Evolutionary conservation across 2,797 vertebrate species (phyloP), one percentile per base, ranked within the genome.

Genomic region (Enoplosus armatus): DNA sequence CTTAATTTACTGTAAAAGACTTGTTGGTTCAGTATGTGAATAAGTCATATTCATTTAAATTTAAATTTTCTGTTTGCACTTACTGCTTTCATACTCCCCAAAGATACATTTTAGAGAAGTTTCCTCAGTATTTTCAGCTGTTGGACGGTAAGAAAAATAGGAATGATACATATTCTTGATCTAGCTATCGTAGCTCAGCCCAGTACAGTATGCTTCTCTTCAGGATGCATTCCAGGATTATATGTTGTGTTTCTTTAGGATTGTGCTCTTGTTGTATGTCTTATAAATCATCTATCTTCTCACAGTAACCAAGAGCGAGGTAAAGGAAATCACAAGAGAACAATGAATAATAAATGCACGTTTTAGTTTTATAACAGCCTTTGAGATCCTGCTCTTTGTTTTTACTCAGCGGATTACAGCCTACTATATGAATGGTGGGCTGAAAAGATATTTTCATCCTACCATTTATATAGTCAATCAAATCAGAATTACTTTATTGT

Each of bases 281-380:
- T 80, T 29, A 39, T 58, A 20, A 56, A 80, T 75, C 2, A 48
- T 82, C 29, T 18, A 39, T 55, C 31, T 43, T 63, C 9, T 60
- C 39, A 41, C 22, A 53, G 14, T 16, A 31, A 68, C 18, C n/a
- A n/a, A 29, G 33, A 16, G 37, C 16, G 16, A 58, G 58, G 29
- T 66, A 35, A 79, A 55, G 58, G 35, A 63, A 76, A 72, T 80
- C n/a, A 7, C 24, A 75, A 77, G 39, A 29, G 51, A 82, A 43
- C 5, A 45, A 51, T 76, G 51, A 53, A 66, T 78, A 51, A 80
- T 72, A n/a, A 61, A 76, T 41, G 62, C 22, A 35, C n/a, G 24
- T 68, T 76, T 61, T 50, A 66, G 20, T 61, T 75, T 65, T 35
- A 24, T 59, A 43, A 60, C 24, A 63, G 64, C 41, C 22, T 68